Base-by-base conservation (phyloP, 2,797 vertebrate genomes). In the Enteromius thamalakanensis region DNA sequence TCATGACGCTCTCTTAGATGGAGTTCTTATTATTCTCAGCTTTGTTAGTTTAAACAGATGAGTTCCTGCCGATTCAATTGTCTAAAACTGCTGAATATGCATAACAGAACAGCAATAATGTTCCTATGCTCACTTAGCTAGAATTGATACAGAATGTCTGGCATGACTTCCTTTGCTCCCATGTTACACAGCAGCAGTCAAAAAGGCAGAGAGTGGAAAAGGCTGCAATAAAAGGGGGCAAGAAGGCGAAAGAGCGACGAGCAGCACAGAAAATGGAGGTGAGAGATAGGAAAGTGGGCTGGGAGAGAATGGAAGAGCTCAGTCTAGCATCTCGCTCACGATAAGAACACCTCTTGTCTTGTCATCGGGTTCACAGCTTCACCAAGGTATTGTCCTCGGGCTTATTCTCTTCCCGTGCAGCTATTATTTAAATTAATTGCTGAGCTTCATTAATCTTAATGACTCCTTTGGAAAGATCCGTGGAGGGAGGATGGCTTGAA, bases 351-450 rank as follows among this genome's bases (percentile, higher is more conserved):
- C 74, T 86, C 77, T 74, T 60, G 32, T 79, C 82, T 58, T 53
- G 71, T 83, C 83, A 80, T 83, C 68, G 60, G 45, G 49, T 42
- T 34, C 64, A 34, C 62, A 32, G 64, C 65, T 67, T 37, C 17
- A 26, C 60, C n/a, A 17, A 53, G 69, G 49, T 77, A 51, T 74
- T 71, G 71, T 67, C 45, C 82, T 86, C 79, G 12, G 85, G 83
- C 85, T 84, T 65, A 64, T 88, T 65, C 76, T 75, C 55, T 40
- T 69, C 65, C 81, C 51, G 19, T 34, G 34, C 72, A 67, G n/a
- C 80, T 68, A 58, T 81, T 87, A 86, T 87, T 90, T 87, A 83
- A 82, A 82, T 84, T 23, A 87, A 87, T 86, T 76, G 76, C 55
- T 2, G 49, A 62, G 72, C 80, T 67, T 87, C 85, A 81, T 86